Base-by-base conservation (phyloP, 1,140 invertebrate genomes). In the Pseudobourletiella spinata region DNA sequence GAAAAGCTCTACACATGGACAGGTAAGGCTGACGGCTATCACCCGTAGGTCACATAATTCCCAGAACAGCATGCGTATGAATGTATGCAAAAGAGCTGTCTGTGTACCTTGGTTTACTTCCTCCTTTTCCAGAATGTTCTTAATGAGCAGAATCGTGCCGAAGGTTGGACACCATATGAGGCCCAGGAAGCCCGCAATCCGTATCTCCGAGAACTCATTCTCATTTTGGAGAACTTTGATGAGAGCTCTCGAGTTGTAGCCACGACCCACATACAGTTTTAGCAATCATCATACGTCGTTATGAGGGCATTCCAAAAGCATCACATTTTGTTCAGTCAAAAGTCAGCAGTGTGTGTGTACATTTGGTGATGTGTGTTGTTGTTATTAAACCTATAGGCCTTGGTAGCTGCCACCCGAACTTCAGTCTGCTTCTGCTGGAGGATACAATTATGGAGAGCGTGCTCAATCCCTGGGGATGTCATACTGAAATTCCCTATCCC, bases 131-230 rank as follows among this genome's bases (percentile, higher is more conserved):
- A 95, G 76, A 20, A 82, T 76, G 29, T 83, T 76, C 69, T 86
- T 85, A 42, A 95, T 85, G 30, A 81, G 79, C 42, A 82, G 79
- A 1, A 96, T 77, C 1, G 84, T 80, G 25, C 83, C 78, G 59
- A 89, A 84, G 68, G 84, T 83, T 0, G 91, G 89, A 73, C 94
- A 97, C 46, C 83, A 80, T 88, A 96, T 95, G 6, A 90, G 79
- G 74, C 89, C 87, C 24, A 95, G 73, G 73, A 95, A 97, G 11
- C 91, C 84, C 1, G 84, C 84, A 35, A 95, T 89, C 35, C 94
- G 80, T 15, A 96, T 73, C 79, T 96, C 92, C 1, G 86, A 79
- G 70, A 95, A 86, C 55, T 87, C 76, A 1, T 79, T 78, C 48
- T 79, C 79, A 69, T 91, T 84, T n/a, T 80, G 76, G 72, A 86